Base-by-base conservation (phyloP, 1,140 invertebrate species). In the Heliconius hewitsoni region DNA sequence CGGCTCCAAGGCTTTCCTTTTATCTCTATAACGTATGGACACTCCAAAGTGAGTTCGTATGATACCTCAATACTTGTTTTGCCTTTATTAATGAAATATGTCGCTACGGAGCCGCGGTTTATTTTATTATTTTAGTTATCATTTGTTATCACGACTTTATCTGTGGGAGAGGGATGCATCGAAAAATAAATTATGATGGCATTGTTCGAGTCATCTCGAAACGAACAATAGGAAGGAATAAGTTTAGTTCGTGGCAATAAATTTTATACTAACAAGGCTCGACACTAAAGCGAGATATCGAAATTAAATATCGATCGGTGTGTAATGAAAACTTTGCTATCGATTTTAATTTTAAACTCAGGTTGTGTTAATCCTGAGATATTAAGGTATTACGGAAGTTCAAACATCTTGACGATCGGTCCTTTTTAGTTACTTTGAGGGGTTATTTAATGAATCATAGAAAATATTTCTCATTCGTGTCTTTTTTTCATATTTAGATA, bases 131-230 rank as follows among this genome's bases (percentile, higher is more conserved):
- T 94, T 94, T 93, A 93, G 90, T 93, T 93, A 92, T 90, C 91
- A 93, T 94, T 94, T 90, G 91, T 94, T 94, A 94, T 94, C 93
- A 94, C 91, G 92, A 94, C 91, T 94, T 93, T 94, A 94, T 94
- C 92, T 93, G 90, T 91, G 90, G 90, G 87, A 89, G 86, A 89
- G 88, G 87, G 90, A 90, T 90, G 89, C 87, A 87, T 93, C 90
- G 90, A 90, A 94, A 92, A 90, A 88, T 94, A 94, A 94, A 92
- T 94, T 94, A 94, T 93, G 91, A 89, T 88, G 79, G 91, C 84
- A 94, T 94, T 94, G 92, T 94, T 93, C 83, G 77, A 86, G 84
- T 90, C 88, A 91, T 89, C 89, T 90, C 89, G 83, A 85, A 83
- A 86, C 82, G 84, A 90, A 94, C 92, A 94, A 94, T 93, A 92